Conservation (phyloP, 1,140 invertebrate genomes). For the Matsumurasca onukii region DNA sequence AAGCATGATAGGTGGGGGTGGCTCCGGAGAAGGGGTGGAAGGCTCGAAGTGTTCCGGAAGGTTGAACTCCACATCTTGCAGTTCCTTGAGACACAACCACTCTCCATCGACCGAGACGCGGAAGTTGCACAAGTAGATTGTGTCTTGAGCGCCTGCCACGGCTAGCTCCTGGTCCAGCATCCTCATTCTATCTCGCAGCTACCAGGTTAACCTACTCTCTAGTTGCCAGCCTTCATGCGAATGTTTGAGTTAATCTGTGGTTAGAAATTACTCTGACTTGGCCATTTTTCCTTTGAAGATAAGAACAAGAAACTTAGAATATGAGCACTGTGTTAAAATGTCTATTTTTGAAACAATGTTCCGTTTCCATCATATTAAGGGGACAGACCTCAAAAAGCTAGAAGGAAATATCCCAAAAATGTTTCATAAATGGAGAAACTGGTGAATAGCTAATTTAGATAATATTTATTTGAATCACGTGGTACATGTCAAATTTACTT, state of each 20-base stretch:
- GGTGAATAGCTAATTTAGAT: no score
- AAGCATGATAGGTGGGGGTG: constrained; percentile 42
- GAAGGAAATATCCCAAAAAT: no score
- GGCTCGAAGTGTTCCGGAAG: constrained; percentile 56
- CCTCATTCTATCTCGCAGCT: constrained; percentile 31
- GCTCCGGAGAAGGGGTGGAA: constrained; percentile 48
- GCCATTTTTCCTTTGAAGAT: not conserved
- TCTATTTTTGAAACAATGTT: no score
- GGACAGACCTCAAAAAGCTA: no score
- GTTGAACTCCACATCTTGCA: constrained; percentile 82
- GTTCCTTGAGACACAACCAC: constrained; percentile 94
- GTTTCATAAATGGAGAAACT: no score
- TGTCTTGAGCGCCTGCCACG: constrained; percentile 87
- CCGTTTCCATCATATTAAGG: no score
- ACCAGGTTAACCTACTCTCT: not conserved
- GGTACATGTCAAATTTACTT: no score
- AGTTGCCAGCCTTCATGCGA: not conserved
- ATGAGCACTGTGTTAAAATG: no score
- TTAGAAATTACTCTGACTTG: not conserved
- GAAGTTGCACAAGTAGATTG: constrained; percentile 96
- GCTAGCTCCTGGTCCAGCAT: constrained; percentile 51
- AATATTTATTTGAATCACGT: no score
- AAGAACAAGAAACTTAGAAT: not conserved
- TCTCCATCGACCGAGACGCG: constrained; percentile 95
- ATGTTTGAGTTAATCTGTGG: not conserved